Conservation (phyloP, 2,888 invertebrate genomes). For the Bellardia bayeri region DNA sequence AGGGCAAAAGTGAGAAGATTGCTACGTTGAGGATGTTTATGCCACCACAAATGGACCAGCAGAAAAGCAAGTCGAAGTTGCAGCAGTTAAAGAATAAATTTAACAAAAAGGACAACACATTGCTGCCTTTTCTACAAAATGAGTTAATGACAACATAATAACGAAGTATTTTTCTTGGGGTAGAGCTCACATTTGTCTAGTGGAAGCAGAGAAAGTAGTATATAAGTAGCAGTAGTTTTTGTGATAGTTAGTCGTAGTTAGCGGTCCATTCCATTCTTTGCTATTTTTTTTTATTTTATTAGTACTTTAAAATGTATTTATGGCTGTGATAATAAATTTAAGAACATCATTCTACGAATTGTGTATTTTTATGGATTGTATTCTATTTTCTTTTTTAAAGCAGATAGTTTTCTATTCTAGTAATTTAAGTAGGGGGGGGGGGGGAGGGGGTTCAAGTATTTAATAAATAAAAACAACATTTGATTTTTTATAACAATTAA, state of each 20-base stretch:
- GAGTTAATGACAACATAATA: slow-evolving; percentile 49
- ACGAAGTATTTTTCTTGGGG: slow-evolving; percentile 1
- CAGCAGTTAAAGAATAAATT: slow-evolving; percentile 40
- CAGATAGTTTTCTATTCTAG: neutral
- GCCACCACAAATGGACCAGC: slow-evolving; percentile 50
- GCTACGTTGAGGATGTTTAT: slow-evolving; percentile 24
- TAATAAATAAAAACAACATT: slow-evolving; percentile 44
- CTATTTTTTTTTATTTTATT: slow-evolving; percentile 24
- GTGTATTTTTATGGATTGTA: slow-evolving; percentile 35
- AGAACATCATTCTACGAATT: slow-evolving; percentile 46
- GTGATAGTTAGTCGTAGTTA: slow-evolving; percentile 44
- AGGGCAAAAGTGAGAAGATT: slow-evolving; percentile 12
- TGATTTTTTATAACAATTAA: slow-evolving; percentile 66
- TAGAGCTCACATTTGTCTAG: slow-evolving; percentile 18
- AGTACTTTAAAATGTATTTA: slow-evolving; percentile 61
- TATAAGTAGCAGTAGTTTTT: slow-evolving; percentile 14
- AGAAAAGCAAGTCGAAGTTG: slow-evolving; percentile 33
- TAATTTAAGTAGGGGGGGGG: slow-evolving; percentile 32
- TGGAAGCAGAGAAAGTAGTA: slow-evolving; percentile 16
- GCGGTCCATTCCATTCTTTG: slow-evolving; percentile 15
- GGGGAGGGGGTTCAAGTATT: slow-evolving; percentile 33
- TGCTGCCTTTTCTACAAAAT: slow-evolving; percentile 61
- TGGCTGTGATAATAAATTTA: slow-evolving; percentile 72
- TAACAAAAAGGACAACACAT: slow-evolving; percentile 56
- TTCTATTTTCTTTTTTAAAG: neutral